A percentile compares a stretch with the other conserved stretches of the same genome.
These are phyloP conservation scores for Podarcis muralis DNA, from an alignment of 2,113 vertebrate genomes.

Conservation along the genomic window DNA sequence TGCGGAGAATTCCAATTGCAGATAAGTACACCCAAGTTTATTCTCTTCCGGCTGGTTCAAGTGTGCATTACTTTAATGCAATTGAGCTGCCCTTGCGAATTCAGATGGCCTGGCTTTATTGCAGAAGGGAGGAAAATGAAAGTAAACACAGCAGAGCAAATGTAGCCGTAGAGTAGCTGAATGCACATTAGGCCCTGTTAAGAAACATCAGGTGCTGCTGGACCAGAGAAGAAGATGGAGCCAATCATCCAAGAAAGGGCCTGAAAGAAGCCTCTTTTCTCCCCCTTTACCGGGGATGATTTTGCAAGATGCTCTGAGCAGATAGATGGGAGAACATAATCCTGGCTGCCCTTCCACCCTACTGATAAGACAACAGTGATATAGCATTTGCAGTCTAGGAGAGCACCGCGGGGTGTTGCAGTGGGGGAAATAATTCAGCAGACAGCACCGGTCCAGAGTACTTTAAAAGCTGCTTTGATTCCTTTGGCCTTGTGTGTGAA, in stretches of 20 bases:
- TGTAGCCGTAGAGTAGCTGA: conserved; percentile 40
- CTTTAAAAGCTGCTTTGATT: conserved; percentile 1
- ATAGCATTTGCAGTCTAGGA: not conserved
- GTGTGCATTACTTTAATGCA: conserved; percentile 45
- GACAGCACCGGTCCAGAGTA: not conserved
- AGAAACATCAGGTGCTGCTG: not conserved
- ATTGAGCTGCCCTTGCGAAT: conserved; percentile 51
- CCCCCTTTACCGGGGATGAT: not conserved
- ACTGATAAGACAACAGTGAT: not conserved
- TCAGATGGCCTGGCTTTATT: conserved; percentile 51
- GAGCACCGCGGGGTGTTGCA: not conserved
- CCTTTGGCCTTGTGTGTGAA: not conserved
- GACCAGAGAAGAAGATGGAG: not conserved
- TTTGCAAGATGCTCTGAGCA: not conserved
- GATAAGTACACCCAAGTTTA: conserved; percentile 54
- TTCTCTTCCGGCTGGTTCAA: conserved; percentile 47
- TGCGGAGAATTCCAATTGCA: conserved; percentile 26
- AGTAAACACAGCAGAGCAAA: conserved; percentile 59
- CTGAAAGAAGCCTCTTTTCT: not conserved
- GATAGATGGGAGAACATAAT: not conserved
- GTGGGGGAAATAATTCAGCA: not conserved
- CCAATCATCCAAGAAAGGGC: not conserved
- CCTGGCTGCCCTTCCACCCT: not conserved
- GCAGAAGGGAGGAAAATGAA: conserved; percentile 42
- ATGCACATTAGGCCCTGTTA: conserved; percentile 35